These are phyloP conservation scores for Tautogolabrus adspersus DNA, from an alignment of 2,113 vertebrate species.

Conservation along the genomic window DNA sequence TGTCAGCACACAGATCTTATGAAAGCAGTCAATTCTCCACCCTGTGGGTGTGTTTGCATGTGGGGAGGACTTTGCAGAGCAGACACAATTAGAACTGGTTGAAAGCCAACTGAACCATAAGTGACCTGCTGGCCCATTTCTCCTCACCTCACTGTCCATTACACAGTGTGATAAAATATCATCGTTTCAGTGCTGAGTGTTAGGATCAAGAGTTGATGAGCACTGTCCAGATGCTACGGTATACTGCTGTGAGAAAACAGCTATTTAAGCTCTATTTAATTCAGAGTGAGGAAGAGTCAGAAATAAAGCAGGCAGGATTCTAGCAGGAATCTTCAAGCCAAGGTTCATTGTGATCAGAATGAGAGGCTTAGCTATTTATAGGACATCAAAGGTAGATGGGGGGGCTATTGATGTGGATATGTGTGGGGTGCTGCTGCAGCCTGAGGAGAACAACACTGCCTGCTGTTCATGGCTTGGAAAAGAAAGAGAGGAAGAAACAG, in stretches of 20 bases:
- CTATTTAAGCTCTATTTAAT: slow-evolving; percentile 28
- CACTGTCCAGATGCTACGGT: background rate
- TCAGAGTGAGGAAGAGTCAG: slow-evolving; percentile 23
- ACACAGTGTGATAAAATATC: slow-evolving; percentile 21
- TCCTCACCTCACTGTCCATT: slow-evolving; percentile 22
- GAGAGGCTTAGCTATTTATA: slow-evolving; percentile 56
- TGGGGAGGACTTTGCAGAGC: background rate
- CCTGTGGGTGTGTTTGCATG: no score
- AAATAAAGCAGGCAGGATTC: slow-evolving; percentile 25
- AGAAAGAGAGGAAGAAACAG: slow-evolving; percentile 7
- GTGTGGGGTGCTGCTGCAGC: slow-evolving; percentile 35
- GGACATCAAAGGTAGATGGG: slow-evolving; percentile 64
- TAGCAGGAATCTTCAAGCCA: slow-evolving; percentile 13
- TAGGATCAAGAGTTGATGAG: slow-evolving; percentile 1
- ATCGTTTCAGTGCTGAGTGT: slow-evolving; percentile 4
- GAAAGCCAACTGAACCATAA: slow-evolving; percentile 26
- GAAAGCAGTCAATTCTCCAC: no score
- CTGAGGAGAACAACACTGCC: slow-evolving; percentile 50
- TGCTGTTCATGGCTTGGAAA: slow-evolving; percentile 32
- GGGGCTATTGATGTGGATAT: slow-evolving; percentile 51
- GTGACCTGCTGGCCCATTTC: slow-evolving; percentile 32
- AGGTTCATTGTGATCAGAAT: slow-evolving; percentile 52
- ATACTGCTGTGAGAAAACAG: slow-evolving; percentile 12
- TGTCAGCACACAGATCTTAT: no score
- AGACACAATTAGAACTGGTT: slow-evolving; percentile 34